Percentiles rank a stretch among this genome's conserved stretches.
phyloP scores from a whole-genome alignment of 2,797 vertebrate species.

The Poecilia wingei region DNA sequence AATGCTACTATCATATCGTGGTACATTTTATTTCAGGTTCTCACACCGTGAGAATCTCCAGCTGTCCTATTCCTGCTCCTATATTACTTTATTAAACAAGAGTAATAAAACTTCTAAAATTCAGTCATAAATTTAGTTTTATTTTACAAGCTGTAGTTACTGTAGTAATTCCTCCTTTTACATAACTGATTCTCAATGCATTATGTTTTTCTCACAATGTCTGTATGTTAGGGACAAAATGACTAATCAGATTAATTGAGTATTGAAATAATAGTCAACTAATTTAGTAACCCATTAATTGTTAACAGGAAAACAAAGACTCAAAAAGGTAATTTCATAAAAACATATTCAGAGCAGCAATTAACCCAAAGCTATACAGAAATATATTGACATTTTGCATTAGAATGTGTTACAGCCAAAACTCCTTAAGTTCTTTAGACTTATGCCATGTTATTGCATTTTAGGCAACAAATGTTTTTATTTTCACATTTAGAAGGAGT shows the following conservation, averaged over 20 bases:
- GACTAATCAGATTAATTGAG: neutral
- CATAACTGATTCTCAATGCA: neutral
- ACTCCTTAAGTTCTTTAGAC: no score
- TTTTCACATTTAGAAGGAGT: no score
- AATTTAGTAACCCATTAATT: no score
- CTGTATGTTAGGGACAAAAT: neutral
- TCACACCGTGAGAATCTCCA: neutral
- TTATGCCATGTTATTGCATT: no score
- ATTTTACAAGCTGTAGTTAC: neutral
- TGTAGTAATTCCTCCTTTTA: neutral
- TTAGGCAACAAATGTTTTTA: no score
- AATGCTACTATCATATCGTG: neutral
- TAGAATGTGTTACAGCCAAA: no score
- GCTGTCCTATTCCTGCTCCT: neutral
- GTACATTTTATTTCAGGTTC: neutral
- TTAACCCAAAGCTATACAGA: no score
- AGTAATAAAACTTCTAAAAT: neutral
- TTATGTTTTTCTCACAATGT: neutral
- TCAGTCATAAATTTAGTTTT: neutral
- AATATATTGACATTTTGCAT: no score
- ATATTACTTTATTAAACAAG: neutral
- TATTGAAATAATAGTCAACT: no score
- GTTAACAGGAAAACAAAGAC: no score
- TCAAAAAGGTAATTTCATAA: no score
- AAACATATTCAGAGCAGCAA: no score